Percentiles rank a stretch among this genome's conserved stretches.
Evolutionary conservation across 1,140 invertebrate species (phyloP).

Genomic region (Drosophila navojoa): DNA sequence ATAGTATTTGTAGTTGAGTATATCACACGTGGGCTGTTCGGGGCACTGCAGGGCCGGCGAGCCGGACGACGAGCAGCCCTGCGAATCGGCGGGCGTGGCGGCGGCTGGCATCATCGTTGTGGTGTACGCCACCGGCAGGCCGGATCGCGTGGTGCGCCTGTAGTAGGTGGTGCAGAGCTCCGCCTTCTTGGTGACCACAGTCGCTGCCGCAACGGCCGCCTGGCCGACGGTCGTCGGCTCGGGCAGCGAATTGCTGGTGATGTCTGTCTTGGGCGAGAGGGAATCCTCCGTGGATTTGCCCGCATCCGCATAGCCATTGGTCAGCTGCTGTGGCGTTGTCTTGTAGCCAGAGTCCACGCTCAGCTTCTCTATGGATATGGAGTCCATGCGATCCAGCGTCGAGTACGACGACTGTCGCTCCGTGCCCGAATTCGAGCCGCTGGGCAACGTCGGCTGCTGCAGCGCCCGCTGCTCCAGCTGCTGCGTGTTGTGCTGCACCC

Average conservation of each 20-base stretch:
- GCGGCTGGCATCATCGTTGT: slow-evolving; percentile 24
- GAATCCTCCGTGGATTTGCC: slow-evolving; percentile 75
- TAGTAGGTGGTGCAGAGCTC: slow-evolving; percentile 74
- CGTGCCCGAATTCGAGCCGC: slow-evolving; percentile 72
- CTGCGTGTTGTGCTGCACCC: slow-evolving; percentile 86
- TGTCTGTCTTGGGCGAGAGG: slow-evolving; percentile 73
- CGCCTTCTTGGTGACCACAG: slow-evolving; percentile 45
- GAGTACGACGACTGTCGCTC: slow-evolving; percentile 76
- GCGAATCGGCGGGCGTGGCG: slow-evolving; percentile 21
- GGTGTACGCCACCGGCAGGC: slow-evolving; percentile 74
- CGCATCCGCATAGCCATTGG: slow-evolving; percentile 69
- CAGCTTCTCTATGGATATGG: slow-evolving; percentile 79
- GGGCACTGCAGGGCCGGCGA: slow-evolving; percentile 65
- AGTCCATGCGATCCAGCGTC: slow-evolving; percentile 76
- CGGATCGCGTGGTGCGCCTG: slow-evolving; percentile 74
- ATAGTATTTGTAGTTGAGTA: slow-evolving; percentile 83
- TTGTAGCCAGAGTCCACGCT: slow-evolving; percentile 82
- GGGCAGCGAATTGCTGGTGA: slow-evolving; percentile 63
- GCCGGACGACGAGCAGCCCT: slow-evolving; percentile 47
- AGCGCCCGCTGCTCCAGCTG: slow-evolving; percentile 70
- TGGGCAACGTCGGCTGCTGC: slow-evolving; percentile 56
- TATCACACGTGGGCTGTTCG: slow-evolving; percentile 83
- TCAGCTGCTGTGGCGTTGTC: slow-evolving; percentile 75
- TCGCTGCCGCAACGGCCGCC: not conserved
- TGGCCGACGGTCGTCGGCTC: slow-evolving; percentile 17